Evolutionary conservation across 2,888 invertebrate genomes (phyloP).

Genomic region (Athripsodes cinereus): DNA sequence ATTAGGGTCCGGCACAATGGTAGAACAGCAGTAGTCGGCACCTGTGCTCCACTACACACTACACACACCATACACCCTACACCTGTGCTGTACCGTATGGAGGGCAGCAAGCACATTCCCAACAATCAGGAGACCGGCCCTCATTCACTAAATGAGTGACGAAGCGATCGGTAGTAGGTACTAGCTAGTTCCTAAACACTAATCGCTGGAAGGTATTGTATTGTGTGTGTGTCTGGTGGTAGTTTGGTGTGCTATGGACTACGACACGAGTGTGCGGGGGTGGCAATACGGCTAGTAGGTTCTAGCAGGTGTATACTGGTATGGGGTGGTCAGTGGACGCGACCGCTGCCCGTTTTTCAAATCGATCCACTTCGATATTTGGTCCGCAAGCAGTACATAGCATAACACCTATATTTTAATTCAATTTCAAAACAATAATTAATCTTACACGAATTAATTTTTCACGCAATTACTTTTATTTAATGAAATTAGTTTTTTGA

Average conservation of each 20-base stretch:
- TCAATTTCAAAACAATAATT: not conserved
- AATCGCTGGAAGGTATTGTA: too few relatives aligned
- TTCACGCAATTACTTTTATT: not conserved
- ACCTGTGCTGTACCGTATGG: not conserved
- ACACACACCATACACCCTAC: constrained; percentile 45
- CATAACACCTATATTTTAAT: constrained; percentile 1
- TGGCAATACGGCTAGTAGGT: not conserved
- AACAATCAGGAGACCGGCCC: not conserved
- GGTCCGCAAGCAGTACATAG: constrained; percentile 19
- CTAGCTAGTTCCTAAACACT: too few relatives aligned
- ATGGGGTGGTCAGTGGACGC: constrained; percentile 25
- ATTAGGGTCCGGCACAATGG: constrained; percentile 15
- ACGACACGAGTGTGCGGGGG: constrained; percentile 3
- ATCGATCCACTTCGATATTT: constrained; percentile 26
- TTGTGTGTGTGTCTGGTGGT: not conserved
- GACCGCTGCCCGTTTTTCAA: constrained; percentile 26
- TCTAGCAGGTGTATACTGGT: constrained; percentile 8
- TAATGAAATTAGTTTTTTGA: not conserved
- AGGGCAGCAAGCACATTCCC: constrained; percentile 8
- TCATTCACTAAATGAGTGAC: not conserved
- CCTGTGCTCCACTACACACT: constrained; percentile 14
- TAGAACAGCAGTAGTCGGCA: constrained; percentile 2
- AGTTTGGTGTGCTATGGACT: constrained; percentile 3
- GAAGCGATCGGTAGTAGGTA: not conserved
- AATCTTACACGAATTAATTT: not conserved